Evolutionary conservation across 2,888 invertebrate species (phyloP), one percentile per base, ranked within the genome.

Genomic region (Acanthopleura granulata): DNA sequence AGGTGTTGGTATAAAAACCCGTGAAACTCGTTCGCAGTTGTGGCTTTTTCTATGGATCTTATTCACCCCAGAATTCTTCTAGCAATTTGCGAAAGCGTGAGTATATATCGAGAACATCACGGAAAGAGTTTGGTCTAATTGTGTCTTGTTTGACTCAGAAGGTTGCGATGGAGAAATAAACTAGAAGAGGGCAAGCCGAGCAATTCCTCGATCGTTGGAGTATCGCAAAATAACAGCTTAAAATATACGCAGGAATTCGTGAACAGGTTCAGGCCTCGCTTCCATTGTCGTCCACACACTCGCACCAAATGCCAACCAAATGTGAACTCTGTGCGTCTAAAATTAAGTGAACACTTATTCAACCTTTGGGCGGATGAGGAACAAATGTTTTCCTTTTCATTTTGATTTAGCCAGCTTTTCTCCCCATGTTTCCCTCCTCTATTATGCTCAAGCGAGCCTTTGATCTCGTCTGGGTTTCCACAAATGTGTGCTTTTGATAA

Each of bases 271-370:
- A 22, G 22, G 57, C n/a, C 3, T 18, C 57, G 22, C 18, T 57
- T 57, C 57, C 57, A 57, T 57, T 57, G 57, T 57, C n/a, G 18
- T 57, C 1, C 22, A 22, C 22, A n/a, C 57, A 57, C 57, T 57
- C 40, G 57, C 25, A 66, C 27, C 27, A 66, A 66, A 66, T 66
- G 66, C 29, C 66, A 66, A 27, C 22, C 66, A 66, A 66, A 66
- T 66, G 66, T 66, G 22, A 27, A 16, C 22, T 25, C 18, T 16
- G 16, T 6, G 18, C 27, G 25, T 22, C 29, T 27, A 66, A 27
- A 66, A 66, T 66, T 18, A 66, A 66, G 66, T 27, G 66, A 66
- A 66, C 66, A 27, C 66, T 66, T 66, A 66, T 27, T 27, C 66
- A 66, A 66, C 66, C 66, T 66, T 66, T 27, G 25, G 66, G 25